Percentiles rank a stretch among this genome's conserved stretches.
Conservation (phyloP, 1,140 invertebrate species). For the Meloidogyne hapla region DNA sequence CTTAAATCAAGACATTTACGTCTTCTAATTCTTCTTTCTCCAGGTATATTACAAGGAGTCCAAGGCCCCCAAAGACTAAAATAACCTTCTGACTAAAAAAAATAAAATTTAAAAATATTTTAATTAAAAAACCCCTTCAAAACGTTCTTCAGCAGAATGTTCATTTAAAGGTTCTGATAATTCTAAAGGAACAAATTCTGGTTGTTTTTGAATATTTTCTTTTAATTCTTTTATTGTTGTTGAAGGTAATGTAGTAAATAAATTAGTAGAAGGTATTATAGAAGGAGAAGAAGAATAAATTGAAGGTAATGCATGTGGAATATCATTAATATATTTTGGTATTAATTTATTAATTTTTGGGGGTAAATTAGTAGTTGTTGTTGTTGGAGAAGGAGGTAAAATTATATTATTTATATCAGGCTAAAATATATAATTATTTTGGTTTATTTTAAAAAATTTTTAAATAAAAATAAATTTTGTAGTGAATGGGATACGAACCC, state of each 20-base stretch:
- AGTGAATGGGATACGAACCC: too few species aligned
- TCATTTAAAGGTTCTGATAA: neutral
- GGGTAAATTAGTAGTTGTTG: neutral
- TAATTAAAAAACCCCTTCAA: constrained; percentile 20
- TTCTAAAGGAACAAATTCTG: constrained; percentile 1
- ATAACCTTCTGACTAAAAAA: constrained; percentile 45
- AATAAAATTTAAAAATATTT: neutral
- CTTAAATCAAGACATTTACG: constrained; percentile 58
- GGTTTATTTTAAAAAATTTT: neutral
- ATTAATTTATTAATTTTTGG: neutral
- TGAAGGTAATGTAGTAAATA: neutral
- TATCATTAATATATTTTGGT: too few species aligned
- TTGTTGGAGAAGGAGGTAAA: neutral
- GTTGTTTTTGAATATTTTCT: neutral
- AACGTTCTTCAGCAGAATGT: constrained; percentile 13
- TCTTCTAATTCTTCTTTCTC: constrained; percentile 58
- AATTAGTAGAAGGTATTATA: neutral
- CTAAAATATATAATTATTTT: constrained; percentile 6
- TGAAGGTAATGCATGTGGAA: too few species aligned
- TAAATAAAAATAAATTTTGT: too few species aligned
- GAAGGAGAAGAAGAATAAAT: neutral
- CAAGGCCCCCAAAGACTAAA: constrained; percentile 60
- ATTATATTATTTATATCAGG: neutral
- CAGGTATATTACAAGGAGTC: constrained; percentile 55
- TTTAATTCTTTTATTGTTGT: neutral